These are phyloP conservation scores for Pomatorhinus ruficollis DNA, from an alignment of 2,113 vertebrate species.

Conservation along the genomic window DNA sequence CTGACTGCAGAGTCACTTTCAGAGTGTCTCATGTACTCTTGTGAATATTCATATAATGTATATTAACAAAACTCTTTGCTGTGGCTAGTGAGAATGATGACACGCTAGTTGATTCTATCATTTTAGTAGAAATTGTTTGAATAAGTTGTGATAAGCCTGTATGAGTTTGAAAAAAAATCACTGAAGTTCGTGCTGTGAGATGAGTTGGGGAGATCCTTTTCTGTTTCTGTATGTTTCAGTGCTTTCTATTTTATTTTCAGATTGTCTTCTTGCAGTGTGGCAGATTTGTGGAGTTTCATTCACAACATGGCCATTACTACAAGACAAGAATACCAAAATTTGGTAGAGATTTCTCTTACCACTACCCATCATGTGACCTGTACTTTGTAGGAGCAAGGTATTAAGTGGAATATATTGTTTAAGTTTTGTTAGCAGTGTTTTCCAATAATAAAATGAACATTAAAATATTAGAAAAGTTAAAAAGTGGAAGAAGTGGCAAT, in stretches of 20 bases:
- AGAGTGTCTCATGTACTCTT: neutral
- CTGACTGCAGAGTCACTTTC: neutral
- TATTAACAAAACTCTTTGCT: neutral
- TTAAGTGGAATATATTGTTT: neutral
- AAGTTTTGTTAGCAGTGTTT: neutral
- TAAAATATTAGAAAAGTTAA: neutral
- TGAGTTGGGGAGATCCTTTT: neutral
- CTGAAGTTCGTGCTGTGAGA: neutral
- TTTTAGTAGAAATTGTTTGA: neutral
- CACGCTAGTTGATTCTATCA: neutral
- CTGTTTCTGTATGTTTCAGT: neutral
- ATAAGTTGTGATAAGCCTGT: neutral
- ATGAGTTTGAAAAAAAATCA: neutral
- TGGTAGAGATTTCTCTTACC: conserved; percentile 94
- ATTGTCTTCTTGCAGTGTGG: conserved; percentile 90
- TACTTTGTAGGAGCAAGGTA: conserved; percentile 96
- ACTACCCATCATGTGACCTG: conserved; percentile 94
- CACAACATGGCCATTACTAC: conserved; percentile 93
- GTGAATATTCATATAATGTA: neutral
- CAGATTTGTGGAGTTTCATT: conserved; percentile 94
- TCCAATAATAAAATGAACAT: neutral
- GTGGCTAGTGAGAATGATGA: neutral
- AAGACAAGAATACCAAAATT: conserved; percentile 96
- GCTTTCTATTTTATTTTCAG: conserved; percentile 70
- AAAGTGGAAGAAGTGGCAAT: neutral